Percentiles rank a stretch among this genome's conserved stretches.
These are phyloP conservation scores for Spheniscus mendiculus DNA, from an alignment of 2,113 vertebrate species.

Conservation along the genomic window DNA sequence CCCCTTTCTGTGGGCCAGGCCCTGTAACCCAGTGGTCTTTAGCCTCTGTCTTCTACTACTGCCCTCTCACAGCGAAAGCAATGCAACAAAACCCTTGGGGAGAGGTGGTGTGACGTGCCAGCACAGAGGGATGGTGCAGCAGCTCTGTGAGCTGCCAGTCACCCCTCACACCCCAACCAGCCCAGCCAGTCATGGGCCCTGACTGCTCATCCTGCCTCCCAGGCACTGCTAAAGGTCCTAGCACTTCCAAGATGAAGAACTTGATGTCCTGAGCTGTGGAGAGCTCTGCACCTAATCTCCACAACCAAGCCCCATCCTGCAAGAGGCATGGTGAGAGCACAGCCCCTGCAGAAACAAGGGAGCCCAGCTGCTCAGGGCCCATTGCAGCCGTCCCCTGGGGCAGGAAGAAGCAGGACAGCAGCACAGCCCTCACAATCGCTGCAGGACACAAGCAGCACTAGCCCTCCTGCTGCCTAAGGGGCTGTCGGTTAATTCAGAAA, in stretches of 20 bases:
- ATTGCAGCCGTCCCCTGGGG: accelerated
- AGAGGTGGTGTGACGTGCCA: not conserved
- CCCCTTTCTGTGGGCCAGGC: not conserved
- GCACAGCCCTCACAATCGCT: not conserved
- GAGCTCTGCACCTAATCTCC: not conserved
- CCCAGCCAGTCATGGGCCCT: not conserved
- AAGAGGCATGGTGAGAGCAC: not conserved
- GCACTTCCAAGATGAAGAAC: not conserved
- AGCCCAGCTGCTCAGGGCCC: too few species aligned
- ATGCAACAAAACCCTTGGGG: not conserved
- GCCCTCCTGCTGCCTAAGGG: not conserved
- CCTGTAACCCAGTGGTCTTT: not conserved
- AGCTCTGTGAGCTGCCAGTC: not conserved
- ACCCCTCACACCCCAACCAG: not conserved
- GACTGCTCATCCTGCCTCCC: not conserved
- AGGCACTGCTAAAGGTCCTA: not conserved
- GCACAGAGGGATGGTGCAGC: not conserved
- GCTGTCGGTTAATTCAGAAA: not conserved
- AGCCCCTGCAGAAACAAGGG: not conserved
- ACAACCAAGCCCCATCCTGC: not conserved
- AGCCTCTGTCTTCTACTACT: not conserved
- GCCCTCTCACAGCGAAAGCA: not conserved
- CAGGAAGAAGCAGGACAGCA: not conserved
- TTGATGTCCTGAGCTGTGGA: not conserved
- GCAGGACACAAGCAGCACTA: not conserved